Evolutionary conservation across 2,888 invertebrate species (phyloP).

Genomic region (Watsonalla cultraria): DNA sequence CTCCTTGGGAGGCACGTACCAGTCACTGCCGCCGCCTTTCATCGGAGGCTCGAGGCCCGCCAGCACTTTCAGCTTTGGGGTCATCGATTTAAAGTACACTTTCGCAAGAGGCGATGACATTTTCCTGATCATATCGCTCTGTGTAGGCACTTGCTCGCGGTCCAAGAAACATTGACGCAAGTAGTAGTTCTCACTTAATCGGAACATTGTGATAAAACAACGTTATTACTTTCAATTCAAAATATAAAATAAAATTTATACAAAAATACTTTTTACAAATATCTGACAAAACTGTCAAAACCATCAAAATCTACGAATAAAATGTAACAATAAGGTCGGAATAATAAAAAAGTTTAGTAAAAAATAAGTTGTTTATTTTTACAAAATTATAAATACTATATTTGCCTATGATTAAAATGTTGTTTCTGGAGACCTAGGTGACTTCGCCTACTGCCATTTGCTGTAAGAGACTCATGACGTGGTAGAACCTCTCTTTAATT

Average conservation of each 20-base stretch:
- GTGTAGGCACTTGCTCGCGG: slow-evolving; percentile 58
- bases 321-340: not conserved
- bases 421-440: slow-evolving; percentile 46
- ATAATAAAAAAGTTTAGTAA: slow-evolving; percentile 1
- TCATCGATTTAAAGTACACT: slow-evolving; percentile 65
- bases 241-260: not conserved
- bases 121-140: slow-evolving; percentile 50
- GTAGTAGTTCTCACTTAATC: slow-evolving; percentile 52
- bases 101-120: slow-evolving; percentile 55
- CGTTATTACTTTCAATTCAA: not conserved
- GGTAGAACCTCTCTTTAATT: slow-evolving; percentile 80
- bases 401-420: slow-evolving; percentile 38
- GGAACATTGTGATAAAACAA: slow-evolving; percentile 24
- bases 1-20: slow-evolving; percentile 57
- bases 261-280: not conserved
- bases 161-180: slow-evolving; percentile 54
- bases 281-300: not conserved
- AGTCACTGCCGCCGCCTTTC: slow-evolving; percentile 59
- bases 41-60: slow-evolving; percentile 62
- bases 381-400: slow-evolving; percentile 64
- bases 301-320: not conserved
- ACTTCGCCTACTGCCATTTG: slow-evolving; percentile 77
- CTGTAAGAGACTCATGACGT: slow-evolving; percentile 81
- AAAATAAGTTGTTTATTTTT: slow-evolving; percentile 45
- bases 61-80: slow-evolving; percentile 44